phyloP scores from a whole-genome alignment of 2,797 vertebrate genomes.

The Danio albolineatus region DNA sequence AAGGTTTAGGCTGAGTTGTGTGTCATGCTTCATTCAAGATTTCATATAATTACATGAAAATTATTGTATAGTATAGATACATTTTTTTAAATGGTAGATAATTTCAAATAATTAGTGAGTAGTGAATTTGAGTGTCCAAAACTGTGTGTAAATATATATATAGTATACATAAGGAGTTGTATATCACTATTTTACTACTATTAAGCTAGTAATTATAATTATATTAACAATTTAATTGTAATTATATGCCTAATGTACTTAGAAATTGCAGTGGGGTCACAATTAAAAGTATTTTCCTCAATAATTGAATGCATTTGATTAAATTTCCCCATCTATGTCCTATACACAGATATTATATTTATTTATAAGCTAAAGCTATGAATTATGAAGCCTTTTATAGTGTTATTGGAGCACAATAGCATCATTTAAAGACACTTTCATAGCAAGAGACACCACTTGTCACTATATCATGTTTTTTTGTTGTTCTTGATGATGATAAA shows the following conservation, averaged over 20 bases:
- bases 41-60: too few relatives aligned
- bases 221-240: too few relatives aligned
- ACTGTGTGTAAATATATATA: too few relatives aligned
- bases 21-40: too few relatives aligned
- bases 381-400: neutral
- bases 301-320: neutral
- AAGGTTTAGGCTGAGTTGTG: neutral
- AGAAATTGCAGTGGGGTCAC: neutral
- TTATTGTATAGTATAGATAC: too few relatives aligned
- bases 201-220: too few relatives aligned
- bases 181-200: too few relatives aligned
- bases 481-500: neutral
- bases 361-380: neutral
- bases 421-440: neutral
- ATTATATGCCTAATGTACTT: neutral
- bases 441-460: neutral
- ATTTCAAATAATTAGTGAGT: too few relatives aligned
- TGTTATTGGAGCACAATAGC: neutral
- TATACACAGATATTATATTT: neutral
- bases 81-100: too few relatives aligned
- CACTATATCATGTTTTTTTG: neutral
- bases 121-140: too few relatives aligned
- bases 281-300: neutral
- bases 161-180: too few relatives aligned
- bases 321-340: neutral